phyloP scores from a whole-genome alignment of 1,140 invertebrate species.

The Camponotus vicinus region DNA sequence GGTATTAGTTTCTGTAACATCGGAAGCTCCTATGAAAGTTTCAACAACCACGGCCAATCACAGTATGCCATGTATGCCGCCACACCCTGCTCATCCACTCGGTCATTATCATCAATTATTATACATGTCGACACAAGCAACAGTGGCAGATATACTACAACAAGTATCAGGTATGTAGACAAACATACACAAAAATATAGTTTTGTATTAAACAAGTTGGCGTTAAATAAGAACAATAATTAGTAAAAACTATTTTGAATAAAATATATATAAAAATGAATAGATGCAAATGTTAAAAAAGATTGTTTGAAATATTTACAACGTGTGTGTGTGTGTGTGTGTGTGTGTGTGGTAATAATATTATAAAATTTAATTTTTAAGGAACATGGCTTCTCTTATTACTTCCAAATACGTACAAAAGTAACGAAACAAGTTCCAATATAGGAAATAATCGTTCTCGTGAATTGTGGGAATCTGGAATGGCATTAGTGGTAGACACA shows the following conservation, averaged over 20 bases:
- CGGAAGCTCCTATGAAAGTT: constrained; percentile 84
- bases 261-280: neutral
- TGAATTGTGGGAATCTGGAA: constrained; percentile 85
- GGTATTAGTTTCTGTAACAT: constrained; percentile 90
- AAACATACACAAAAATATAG: too few species aligned
- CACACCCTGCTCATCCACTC: constrained; percentile 84
- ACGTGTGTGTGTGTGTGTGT: neutral
- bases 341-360: neutral
- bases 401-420: constrained; percentile 81
- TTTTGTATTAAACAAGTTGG: neutral
- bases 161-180: constrained; percentile 86
- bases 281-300: neutral
- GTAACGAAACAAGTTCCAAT: constrained; percentile 79
- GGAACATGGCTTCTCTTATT: constrained; percentile 82
- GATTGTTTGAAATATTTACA: neutral
- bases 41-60: constrained; percentile 76
- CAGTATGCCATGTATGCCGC: constrained; percentile 80
- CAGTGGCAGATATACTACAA: constrained; percentile 88
- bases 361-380: constrained; percentile 51
- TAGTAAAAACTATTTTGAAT: neutral
- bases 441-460: constrained; percentile 76
- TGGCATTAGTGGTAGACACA: constrained; percentile 87
- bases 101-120: constrained; percentile 89
- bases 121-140: constrained; percentile 91
- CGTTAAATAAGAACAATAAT: neutral